phyloP scores from a whole-genome alignment of 2,888 invertebrate species.

The Diaperis boleti region DNA sequence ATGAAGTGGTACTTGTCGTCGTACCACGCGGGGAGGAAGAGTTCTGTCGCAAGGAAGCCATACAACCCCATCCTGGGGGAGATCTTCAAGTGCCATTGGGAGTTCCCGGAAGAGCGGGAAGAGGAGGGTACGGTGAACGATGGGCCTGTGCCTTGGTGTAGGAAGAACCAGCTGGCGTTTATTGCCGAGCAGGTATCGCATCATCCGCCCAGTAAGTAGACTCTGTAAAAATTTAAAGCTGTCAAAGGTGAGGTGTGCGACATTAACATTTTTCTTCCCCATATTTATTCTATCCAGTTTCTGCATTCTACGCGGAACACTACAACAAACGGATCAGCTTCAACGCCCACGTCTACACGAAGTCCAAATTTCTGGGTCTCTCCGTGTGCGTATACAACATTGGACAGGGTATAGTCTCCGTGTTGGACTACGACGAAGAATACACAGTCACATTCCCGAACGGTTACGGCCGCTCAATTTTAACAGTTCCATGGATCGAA shows the following conservation, averaged over 20 bases:
- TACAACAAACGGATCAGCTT: slow-evolving; percentile 90
- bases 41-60: slow-evolving; percentile 97
- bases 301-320: slow-evolving; percentile 99
- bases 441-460: slow-evolving; percentile 97
- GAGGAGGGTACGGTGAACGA: slow-evolving; percentile 74
- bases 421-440: slow-evolving; percentile 92
- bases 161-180: slow-evolving; percentile 88
- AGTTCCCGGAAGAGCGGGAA: slow-evolving; percentile 67
- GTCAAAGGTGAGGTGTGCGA: no score
- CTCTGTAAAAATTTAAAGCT: background rate
- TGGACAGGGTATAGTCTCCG: slow-evolving; percentile 91
- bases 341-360: slow-evolving; percentile 98
- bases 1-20: slow-evolving; percentile 98
- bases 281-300: slow-evolving; percentile 74
- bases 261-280: no score
- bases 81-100: slow-evolving; percentile 92
- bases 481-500: slow-evolving; percentile 99
- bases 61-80: slow-evolving; percentile 99
- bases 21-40: slow-evolving; percentile 98
- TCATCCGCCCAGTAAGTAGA: slow-evolving; percentile 88
- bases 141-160: slow-evolving; percentile 94
- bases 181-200: slow-evolving; percentile 99
- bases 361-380: slow-evolving; percentile 98
- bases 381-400: slow-evolving; percentile 98
- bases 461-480: slow-evolving; percentile 97